Evolutionary conservation across 2,888 invertebrate species (phyloP).

Genomic region (Leucoma salicis): DNA sequence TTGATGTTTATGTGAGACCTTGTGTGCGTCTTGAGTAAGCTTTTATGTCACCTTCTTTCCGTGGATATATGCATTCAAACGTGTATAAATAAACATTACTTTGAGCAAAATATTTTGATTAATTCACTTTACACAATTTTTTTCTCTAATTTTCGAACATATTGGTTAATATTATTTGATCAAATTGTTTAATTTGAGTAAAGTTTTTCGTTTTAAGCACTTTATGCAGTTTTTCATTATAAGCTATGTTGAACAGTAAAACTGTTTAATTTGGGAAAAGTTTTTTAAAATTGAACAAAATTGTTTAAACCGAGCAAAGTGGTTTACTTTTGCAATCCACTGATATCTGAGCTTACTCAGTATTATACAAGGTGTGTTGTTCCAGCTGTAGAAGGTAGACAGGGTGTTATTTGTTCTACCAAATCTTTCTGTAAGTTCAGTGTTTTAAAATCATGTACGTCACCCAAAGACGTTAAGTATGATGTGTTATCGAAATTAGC

Average conservation of each 20-base stretch:
- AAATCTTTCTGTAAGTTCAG: slow-evolving; percentile 13
- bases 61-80: no score
- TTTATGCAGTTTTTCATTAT: background rate
- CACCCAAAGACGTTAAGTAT: no score
- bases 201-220: background rate
- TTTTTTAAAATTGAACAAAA: background rate
- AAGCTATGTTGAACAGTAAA: background rate
- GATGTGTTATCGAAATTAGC: no score
- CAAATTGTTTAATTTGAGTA: background rate
- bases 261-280: background rate
- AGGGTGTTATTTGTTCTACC: background rate
- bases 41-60: background rate
- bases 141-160: no score
- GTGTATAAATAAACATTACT: background rate
- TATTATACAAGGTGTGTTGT: slow-evolving; percentile 3
- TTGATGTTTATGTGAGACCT: slow-evolving; percentile 20
- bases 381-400: background rate
- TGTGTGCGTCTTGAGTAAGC: slow-evolving; percentile 4
- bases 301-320: background rate
- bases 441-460: slow-evolving; percentile 35
- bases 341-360: slow-evolving; percentile 6
- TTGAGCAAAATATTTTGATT: background rate
- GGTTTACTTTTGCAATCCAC: no score
- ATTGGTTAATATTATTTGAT: no score
- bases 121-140: no score